Base-by-base conservation (phyloP, 2,113 vertebrate species). In the Catagonus wagneri region DNA sequence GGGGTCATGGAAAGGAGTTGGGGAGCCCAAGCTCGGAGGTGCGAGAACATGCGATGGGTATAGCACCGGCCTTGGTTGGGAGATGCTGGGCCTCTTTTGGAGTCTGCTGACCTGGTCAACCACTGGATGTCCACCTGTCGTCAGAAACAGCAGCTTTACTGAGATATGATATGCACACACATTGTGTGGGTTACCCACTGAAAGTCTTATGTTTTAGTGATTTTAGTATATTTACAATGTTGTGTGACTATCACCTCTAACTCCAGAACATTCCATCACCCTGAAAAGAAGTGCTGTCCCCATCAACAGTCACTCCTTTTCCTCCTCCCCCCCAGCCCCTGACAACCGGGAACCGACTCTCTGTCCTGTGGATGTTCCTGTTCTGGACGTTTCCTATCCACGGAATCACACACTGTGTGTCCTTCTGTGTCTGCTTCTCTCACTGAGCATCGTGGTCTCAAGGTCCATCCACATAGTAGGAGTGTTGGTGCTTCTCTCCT, bases 381-480 rank as follows among this genome's bases (percentile, higher is more conserved):
- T 56, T 34, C 44, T 50, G 66, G 44, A 27, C 0, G 0, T 74
- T 23, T 58, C 29, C 19, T 9, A 0, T 17, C 3, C 0, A 7
- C 32, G 75, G 29, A 19, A 3, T 74, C 61, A 12, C 23, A 44
- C 44, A 44, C 44, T 44, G 44, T 44, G 44, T 44, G 44, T 44
- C 44, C 25, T 66, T 60, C 9, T 27, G 14, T 60, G 75, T 36
- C 66, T 15, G 44, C 17, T 58, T 4, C 39, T 86, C 61, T 80
- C 63, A 20, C 25, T 50, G 39, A n/a, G 71, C 1, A 1, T 83
- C 6, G 6, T 39, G 29, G 22, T 10, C 52, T 25, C 6, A 0
- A 2, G 39, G 44, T 83, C 56, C 1, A 0, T 36, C 52, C 25
- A 4, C 0, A 0, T 8, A 12, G n/a, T 1, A 61, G 56, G 3